Evolutionary conservation across 2,888 invertebrate species (phyloP).

Genomic region (Galeruca laticollis): DNA sequence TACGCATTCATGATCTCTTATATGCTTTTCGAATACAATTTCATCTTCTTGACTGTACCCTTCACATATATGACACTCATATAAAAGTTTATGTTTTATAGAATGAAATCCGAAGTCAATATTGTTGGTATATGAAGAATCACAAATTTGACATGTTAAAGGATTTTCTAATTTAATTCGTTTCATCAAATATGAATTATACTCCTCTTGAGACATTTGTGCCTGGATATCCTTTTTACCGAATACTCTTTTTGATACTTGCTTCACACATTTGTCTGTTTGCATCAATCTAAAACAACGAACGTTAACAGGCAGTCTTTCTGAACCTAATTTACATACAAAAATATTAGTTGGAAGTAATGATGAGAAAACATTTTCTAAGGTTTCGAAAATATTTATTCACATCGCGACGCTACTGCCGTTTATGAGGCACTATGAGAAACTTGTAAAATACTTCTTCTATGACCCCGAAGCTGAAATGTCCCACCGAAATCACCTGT

Average conservation of each 20-base stretch:
- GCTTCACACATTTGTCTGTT: not conserved
- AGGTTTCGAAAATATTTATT: not conserved
- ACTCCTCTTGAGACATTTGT: not conserved
- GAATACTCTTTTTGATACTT: not conserved
- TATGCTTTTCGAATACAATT: not conserved
- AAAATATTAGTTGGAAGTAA: too few relatives aligned
- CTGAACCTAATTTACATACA: too few relatives aligned
- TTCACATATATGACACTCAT: constrained; percentile 6
- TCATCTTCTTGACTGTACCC: constrained; percentile 50
- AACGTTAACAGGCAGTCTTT: not conserved
- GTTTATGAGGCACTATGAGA: too few relatives aligned
- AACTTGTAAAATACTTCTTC: too few relatives aligned
- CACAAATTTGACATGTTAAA: constrained; percentile 61
- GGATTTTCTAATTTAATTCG: constrained; percentile 5
- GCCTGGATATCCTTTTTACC: not conserved
- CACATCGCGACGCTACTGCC: not conserved
- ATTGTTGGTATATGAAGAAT: constrained; percentile 61
- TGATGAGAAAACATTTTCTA: not conserved
- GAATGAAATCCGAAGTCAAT: constrained; percentile 63
- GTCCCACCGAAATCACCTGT: too few relatives aligned
- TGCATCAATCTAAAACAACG: not conserved
- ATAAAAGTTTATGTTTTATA: constrained; percentile 61
- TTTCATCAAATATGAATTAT: not conserved
- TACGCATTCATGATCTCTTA: not conserved
- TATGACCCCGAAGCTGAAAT: too few relatives aligned